These are phyloP conservation scores for Atta cephalotes DNA, from an alignment of 1,140 invertebrate species.

Conservation along the genomic window DNA sequence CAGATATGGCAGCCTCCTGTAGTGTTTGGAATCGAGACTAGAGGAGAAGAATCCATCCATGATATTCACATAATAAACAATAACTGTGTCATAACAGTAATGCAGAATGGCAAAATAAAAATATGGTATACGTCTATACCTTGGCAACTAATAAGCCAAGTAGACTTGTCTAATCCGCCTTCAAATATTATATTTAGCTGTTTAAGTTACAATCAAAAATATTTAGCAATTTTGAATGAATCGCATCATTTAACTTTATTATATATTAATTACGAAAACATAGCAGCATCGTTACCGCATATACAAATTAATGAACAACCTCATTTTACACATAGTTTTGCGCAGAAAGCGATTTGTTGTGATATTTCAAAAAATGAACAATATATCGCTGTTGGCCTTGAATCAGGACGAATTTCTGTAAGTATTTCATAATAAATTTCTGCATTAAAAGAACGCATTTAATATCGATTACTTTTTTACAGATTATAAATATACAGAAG, in stretches of 20 bases:
- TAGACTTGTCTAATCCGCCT: conserved; percentile 39
- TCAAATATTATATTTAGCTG: conserved; percentile 74
- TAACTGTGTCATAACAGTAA: conserved; percentile 76
- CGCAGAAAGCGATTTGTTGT: conserved; percentile 76
- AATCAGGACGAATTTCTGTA: conserved; percentile 82
- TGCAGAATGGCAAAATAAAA: conserved; percentile 74
- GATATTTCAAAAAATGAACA: conserved; percentile 81
- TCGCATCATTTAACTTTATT: conserved; percentile 48
- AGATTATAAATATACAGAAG: conserved; percentile 79
- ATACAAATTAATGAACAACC: conserved; percentile 7
- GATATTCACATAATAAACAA: conserved; percentile 74
- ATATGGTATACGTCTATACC: conserved; percentile 73
- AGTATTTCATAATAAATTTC: conserved; percentile 60
- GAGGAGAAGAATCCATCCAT: conserved; percentile 77
- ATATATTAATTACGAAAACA: conserved; percentile 37
- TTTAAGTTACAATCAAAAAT: conserved; percentile 75
- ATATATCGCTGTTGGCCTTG: conserved; percentile 81
- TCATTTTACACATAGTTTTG: conserved; percentile 58
- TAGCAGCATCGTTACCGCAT: too few species aligned
- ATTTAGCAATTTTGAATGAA: conserved; percentile 77
- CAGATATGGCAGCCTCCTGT: conserved; percentile 70
- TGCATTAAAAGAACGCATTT: neutral
- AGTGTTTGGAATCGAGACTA: conserved; percentile 56
- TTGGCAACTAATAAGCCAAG: conserved; percentile 67
- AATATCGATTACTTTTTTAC: conserved; percentile 43